These are phyloP conservation scores for Vanessa tameamea DNA, from an alignment of 1,140 invertebrate species.

Conservation along the genomic window DNA sequence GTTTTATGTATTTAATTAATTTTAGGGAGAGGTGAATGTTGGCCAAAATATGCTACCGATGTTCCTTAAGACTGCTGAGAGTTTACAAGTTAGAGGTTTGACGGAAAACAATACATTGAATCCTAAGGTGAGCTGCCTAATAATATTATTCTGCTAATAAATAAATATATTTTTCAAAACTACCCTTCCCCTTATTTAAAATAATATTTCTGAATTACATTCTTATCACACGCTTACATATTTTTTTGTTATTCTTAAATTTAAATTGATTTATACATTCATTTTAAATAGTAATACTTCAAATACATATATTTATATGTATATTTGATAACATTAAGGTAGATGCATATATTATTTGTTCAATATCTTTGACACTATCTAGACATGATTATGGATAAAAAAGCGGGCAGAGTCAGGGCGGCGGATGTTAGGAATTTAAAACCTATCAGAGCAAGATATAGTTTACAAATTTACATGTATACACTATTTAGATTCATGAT, in stretches of 20 bases:
- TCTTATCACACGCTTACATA: no score
- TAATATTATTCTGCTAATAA: background rate
- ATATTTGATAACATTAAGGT: no score
- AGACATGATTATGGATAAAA: background rate
- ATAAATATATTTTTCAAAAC: background rate
- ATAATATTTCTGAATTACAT: background rate
- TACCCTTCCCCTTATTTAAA: background rate
- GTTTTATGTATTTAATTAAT: slow-evolving; percentile 23
- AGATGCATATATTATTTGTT: no score
- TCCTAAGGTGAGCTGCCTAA: slow-evolving; percentile 71
- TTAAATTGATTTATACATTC: no score
- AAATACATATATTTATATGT: no score
- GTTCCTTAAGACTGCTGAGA: slow-evolving; percentile 95
- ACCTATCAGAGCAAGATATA: background rate
- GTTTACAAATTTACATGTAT: slow-evolving; percentile 7
- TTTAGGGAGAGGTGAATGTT: slow-evolving; percentile 91
- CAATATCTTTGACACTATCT: no score
- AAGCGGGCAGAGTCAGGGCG: background rate
- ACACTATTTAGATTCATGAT: slow-evolving; percentile 33
- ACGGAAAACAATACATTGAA: slow-evolving; percentile 90
- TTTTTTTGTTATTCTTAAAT: no score
- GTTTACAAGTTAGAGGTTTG: slow-evolving; percentile 93
- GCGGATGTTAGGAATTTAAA: background rate
- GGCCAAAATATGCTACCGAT: slow-evolving; percentile 92
- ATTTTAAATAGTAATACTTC: no score